Base-by-base conservation (phyloP, 2,113 vertebrate species). In the Brachyistius frenatus region DNA sequence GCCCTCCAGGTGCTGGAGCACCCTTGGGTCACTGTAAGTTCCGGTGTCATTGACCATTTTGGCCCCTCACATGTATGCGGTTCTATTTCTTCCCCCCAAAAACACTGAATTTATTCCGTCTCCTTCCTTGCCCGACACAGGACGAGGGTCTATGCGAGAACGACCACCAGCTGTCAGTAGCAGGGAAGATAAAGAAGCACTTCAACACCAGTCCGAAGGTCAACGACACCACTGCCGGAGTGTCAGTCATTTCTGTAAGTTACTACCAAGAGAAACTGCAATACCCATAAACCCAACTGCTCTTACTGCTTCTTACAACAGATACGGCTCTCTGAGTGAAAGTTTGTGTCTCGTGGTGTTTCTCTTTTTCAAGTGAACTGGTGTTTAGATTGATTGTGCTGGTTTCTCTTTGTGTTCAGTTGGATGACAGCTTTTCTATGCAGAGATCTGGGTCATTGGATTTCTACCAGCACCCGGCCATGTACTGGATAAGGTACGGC, bases 401-500 rank as follows among this genome's bases (percentile, higher is more conserved):
- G 78, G 73, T 88, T 96, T 99, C 96, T 97, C 95, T 97, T 93
- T 96, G 92, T 97, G 95, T 95, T 96, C 96, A 99, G 98, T 94
- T 97, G 96, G 98, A 99, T 94, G 96, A 97, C 95, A 97, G 96
- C 96, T 98, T 99, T 97, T 96, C 97, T 97, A 99, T 99, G 97
- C 98, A 98, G 96, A 96, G 98, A 96, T 99, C 98, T 95, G 98
- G 97, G 95, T 99, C 98, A 94, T 96, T 99, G 98, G 98, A 99
- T 96, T 97, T 97, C 97, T 97, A 96, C 96, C 97, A 98, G 91
- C 96, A 98, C 96, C 98, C 97, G 95, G 97, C 97, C 96, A 98
- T 99, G 97, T 99, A 97, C 96, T 99, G 98, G 98, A 99, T 98
- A 96, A 99, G 98, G 98, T 99, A 98, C 93, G 97, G 91, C 94